Evolutionary conservation across 2,113 vertebrate species (phyloP).

Genomic region (Chauna torquata): DNA sequence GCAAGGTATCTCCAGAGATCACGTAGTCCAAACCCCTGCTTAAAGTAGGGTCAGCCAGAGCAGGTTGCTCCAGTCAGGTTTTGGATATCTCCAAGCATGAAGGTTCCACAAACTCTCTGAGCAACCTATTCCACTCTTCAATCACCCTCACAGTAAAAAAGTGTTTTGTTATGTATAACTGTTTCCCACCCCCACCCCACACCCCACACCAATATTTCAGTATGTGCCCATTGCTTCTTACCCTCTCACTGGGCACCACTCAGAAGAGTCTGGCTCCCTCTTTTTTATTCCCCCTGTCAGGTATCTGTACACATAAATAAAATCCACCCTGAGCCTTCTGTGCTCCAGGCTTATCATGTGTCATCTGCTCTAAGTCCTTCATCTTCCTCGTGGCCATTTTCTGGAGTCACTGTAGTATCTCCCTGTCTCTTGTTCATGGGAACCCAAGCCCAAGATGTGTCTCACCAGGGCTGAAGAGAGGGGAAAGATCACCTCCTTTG

Average conservation of each 20-base stretch:
- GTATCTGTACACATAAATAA: neutral
- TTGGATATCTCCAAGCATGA: neutral
- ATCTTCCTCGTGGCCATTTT: neutral
- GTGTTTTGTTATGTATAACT: neutral
- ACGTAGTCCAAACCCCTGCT: rapidly evolving
- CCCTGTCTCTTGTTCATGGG: neutral
- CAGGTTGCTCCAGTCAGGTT: neutral
- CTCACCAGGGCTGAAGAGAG: neutral
- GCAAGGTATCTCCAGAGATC: neutral
- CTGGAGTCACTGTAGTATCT: neutral
- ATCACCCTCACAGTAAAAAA: neutral
- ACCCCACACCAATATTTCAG: neutral
- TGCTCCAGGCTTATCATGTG: neutral
- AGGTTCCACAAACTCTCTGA: neutral
- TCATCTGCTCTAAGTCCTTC: neutral
- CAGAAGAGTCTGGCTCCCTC: neutral
- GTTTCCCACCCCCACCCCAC: no score
- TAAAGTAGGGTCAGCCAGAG: neutral
- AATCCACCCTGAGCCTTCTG: neutral
- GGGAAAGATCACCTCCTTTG: neutral
- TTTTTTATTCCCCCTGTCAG: neutral
- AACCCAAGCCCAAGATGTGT: neutral
- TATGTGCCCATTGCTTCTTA: neutral
- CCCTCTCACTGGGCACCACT: neutral
- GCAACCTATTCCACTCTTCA: neutral